phyloP scores from a whole-genome alignment of 2,797 vertebrate species.

The Champsocephalus gunnari region DNA sequence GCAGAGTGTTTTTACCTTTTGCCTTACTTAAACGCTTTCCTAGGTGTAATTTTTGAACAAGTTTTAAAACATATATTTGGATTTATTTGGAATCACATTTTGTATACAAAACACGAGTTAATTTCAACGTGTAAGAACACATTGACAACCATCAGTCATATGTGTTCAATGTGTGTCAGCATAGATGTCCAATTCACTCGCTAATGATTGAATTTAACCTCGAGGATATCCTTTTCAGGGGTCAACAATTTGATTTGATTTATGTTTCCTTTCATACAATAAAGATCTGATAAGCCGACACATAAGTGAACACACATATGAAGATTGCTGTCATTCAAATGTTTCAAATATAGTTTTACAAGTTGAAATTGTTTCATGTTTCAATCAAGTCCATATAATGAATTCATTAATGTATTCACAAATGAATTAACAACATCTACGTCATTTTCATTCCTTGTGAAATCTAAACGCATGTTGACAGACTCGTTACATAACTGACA shows the following conservation, averaged over 20 bases:
- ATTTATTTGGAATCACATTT: background rate
- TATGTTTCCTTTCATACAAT: background rate
- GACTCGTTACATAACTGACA: slow-evolving; percentile 2
- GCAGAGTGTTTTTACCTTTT: background rate
- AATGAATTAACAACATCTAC: background rate
- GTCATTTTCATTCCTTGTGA: background rate
- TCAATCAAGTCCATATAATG: background rate
- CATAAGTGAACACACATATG: background rate
- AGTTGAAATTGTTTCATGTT: background rate
- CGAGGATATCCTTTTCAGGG: background rate
- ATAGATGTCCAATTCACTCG: background rate
- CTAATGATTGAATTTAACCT: background rate
- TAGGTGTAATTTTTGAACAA: background rate
- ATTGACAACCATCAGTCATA: too few species aligned
- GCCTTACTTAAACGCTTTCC: background rate
- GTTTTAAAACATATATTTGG: background rate
- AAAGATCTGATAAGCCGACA: background rate
- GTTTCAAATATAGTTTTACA: background rate
- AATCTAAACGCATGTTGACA: background rate
- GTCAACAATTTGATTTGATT: background rate
- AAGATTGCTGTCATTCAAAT: background rate
- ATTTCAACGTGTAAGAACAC: background rate
- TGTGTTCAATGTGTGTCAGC: background rate
- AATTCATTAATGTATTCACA: background rate
- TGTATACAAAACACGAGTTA: too few species aligned